Percentiles rank a stretch among this genome's conserved stretches.
phyloP scores from a whole-genome alignment of 2,113 vertebrate species.

The Chaetura pelagica region DNA sequence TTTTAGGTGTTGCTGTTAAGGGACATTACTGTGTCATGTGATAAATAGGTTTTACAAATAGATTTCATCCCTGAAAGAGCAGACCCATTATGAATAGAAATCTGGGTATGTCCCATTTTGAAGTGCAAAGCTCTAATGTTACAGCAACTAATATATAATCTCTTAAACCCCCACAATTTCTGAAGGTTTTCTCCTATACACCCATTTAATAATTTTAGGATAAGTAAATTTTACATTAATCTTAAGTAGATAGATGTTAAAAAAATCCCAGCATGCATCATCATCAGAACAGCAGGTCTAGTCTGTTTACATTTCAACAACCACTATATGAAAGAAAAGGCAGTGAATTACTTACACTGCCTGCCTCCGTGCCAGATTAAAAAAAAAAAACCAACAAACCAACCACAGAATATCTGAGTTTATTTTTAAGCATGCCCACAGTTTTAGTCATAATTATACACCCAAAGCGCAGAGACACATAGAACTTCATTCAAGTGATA shows the following conservation, averaged over 20 bases:
- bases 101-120: accelerated
- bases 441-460: neutral
- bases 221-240: neutral
- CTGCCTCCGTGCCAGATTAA: neutral
- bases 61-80: neutral
- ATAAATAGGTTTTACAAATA: neutral
- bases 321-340: neutral
- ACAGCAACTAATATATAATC: neutral
- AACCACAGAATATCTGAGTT: neutral
- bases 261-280: neutral
- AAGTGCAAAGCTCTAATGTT: neutral
- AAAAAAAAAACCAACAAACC: neutral
- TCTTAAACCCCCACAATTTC: neutral
- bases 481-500: neutral
- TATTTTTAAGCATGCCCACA: neutral
- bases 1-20: neutral
- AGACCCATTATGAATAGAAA: neutral
- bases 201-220: neutral
- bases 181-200: neutral
- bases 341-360: neutral
- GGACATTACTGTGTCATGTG: neutral
- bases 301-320: neutral
- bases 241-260: neutral
- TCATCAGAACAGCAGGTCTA: neutral
- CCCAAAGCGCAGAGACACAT: neutral